Evolutionary conservation across 64 coral and sea anemone genomes (phyloP), one percentile per base, ranked within the genome.

Genomic region (Actinia equina): DNA sequence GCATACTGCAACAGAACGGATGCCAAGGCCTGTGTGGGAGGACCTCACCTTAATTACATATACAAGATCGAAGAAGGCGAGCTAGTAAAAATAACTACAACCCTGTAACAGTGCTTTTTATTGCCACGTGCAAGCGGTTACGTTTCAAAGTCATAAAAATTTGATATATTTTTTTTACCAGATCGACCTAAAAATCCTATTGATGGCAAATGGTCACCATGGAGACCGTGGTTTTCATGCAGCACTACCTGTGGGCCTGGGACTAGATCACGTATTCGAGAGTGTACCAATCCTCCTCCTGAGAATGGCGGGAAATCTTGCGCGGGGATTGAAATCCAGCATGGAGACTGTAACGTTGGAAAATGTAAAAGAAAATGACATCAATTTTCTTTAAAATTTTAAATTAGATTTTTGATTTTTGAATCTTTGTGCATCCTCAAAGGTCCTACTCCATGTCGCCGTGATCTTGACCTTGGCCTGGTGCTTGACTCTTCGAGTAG

Each of bases 381-480:
- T 12, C 5, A 37, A 76, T 23, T 27, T 23, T 76, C 22, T 23
- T 76, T 2, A 13, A 14, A 1, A 49, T 76, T 11, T 5, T 76
- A 37, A 5, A 10, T 42, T 22, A 2, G 0, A 23, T 23, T 12
- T 42, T 22, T 76, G 22, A 76, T 12, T 76, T 76, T 42, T 76
- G 17, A 0, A 3, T 76, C 70, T 76, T 76, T 42, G 70, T 76
- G 2, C 2, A 0, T 23, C 22, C 51, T 17, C 1, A 43, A 43
- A 83, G 80, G 80, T n/a, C 80, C 80, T 3, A 44, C 80, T 11
- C 80, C 30, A 22, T 83, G 80, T 55, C 80, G 13, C 46, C 46
- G 46, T 49, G 46, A 83, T 12, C 43, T 83, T 45, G 89, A 91
- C 83, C 89, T 91, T 51, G 89, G 82, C 77, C 8, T 91, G 7